These are phyloP conservation scores for Drosophila trapezifrons DNA, from an alignment of 1,140 invertebrate genomes.

Conservation along the genomic window DNA sequence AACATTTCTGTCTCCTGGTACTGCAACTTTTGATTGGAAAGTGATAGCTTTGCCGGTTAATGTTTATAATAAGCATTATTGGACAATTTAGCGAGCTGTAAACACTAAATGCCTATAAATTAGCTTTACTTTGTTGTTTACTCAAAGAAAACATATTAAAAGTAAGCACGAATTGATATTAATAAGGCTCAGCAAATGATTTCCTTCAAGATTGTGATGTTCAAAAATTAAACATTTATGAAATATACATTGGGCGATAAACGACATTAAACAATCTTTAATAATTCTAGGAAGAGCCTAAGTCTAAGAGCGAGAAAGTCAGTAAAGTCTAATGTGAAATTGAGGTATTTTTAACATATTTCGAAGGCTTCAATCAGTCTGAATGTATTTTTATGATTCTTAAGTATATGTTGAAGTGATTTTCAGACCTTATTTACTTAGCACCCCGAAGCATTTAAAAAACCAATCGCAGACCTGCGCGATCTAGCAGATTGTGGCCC, in stretches of 20 bases:
- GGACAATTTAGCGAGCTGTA: neutral
- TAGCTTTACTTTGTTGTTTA: neutral
- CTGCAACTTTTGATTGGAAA: slow-evolving; percentile 17
- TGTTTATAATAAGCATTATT: neutral
- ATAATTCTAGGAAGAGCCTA: neutral
- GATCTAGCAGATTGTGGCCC: slow-evolving; percentile 4
- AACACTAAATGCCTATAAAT: neutral
- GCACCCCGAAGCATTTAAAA: neutral
- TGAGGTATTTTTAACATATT: neutral
- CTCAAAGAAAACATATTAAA: neutral
- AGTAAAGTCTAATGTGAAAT: no score
- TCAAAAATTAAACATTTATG: neutral
- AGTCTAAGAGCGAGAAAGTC: neutral
- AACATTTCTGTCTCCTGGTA: slow-evolving; percentile 23
- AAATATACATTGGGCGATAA: no score
- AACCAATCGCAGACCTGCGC: slow-evolving; percentile 13
- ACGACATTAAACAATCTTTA: no score
- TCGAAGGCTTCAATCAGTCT: neutral
- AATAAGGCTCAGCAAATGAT: neutral
- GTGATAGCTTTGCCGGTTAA: neutral
- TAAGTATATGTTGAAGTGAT: neutral
- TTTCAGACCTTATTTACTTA: neutral
- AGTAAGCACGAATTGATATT: neutral
- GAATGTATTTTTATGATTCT: neutral
- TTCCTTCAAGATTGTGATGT: neutral